phyloP scores from a whole-genome alignment of 2,113 vertebrate genomes.

The Tapirus terrestris region DNA sequence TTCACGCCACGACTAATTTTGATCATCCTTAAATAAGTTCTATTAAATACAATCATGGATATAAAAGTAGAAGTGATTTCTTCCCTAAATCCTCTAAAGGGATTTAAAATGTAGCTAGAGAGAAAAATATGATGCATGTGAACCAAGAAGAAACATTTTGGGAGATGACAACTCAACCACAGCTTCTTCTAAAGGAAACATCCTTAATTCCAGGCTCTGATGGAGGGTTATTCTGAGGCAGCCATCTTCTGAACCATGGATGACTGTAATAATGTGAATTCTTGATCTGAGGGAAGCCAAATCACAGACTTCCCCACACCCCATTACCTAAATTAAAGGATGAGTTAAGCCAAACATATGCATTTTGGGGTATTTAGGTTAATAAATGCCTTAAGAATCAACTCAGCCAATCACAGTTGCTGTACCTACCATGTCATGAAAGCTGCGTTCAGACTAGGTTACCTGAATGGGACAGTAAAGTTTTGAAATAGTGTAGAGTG shows the following conservation, averaged over 20 bases:
- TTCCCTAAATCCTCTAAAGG: neutral
- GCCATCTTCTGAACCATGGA: neutral
- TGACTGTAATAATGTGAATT: neutral
- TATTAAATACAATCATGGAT: neutral
- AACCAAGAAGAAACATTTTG: neutral
- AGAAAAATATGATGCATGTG: neutral
- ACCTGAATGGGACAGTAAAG: neutral
- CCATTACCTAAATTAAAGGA: neutral
- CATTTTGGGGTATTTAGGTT: neutral
- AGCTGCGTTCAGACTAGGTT: neutral
- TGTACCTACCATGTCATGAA: neutral
- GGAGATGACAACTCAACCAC: neutral
- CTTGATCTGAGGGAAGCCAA: neutral
- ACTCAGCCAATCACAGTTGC: neutral
- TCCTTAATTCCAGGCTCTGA: neutral
- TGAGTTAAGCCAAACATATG: neutral
- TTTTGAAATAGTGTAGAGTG: neutral
- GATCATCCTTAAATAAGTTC: neutral
- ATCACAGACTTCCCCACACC: neutral
- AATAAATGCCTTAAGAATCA: neutral
- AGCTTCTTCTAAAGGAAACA: neutral
- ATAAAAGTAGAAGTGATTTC: neutral
- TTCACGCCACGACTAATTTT: neutral
- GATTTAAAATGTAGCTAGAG: neutral
- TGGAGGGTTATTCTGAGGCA: neutral